phyloP scores from a whole-genome alignment of 2,113 vertebrate species.

The Tragulus kanchil region DNA sequence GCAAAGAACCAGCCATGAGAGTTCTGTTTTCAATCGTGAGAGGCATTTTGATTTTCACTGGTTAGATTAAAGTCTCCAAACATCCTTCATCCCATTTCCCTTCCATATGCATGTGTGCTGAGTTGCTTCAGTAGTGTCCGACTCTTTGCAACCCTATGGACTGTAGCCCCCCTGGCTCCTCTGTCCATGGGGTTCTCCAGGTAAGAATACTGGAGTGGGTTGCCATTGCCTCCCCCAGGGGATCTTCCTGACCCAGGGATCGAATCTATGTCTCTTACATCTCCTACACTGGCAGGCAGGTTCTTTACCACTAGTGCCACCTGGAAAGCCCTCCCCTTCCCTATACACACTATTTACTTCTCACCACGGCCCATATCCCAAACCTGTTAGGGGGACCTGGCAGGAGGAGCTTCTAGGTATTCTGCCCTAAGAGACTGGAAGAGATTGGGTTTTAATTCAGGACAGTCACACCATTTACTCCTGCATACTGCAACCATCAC shows the following conservation, averaged over 20 bases:
- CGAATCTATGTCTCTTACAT: background rate
- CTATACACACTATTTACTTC: background rate
- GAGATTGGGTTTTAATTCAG: conserved; percentile 20
- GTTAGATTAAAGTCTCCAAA: conserved; percentile 37
- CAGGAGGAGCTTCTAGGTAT: conserved; percentile 47
- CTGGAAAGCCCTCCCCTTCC: background rate
- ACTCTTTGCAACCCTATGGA: background rate
- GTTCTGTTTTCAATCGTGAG: background rate
- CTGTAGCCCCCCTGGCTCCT: background rate
- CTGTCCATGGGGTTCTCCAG: background rate
- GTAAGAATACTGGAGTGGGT: background rate
- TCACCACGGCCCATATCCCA: background rate
- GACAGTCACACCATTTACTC: background rate
- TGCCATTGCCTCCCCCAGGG: background rate
- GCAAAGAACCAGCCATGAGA: background rate
- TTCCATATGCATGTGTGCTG: background rate
- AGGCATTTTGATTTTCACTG: conserved; percentile 20
- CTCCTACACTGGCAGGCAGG: background rate
- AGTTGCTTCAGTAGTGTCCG: background rate
- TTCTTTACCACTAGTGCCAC: background rate
- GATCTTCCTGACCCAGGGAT: background rate
- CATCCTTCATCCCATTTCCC: background rate
- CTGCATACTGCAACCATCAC: background rate
- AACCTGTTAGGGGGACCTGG: background rate
- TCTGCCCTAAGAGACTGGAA: background rate